A percentile compares a stretch with the other conserved stretches of the same genome.
Conservation (phyloP, 2,797 vertebrate species). For the Crax fasciolata region DNA sequence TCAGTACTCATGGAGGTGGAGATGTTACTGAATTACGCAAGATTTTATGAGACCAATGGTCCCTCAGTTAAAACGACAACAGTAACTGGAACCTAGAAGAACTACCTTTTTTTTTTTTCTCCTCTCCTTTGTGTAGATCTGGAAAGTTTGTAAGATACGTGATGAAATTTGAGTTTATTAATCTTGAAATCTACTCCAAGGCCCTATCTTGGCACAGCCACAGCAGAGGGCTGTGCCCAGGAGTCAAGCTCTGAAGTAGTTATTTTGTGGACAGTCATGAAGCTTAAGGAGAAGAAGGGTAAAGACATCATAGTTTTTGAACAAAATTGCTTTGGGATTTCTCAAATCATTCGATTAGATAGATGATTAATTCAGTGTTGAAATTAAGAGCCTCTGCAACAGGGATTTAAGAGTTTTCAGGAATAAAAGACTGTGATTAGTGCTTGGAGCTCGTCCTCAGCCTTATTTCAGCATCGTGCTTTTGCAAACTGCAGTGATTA, state of each 20-base stretch:
- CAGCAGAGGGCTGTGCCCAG: background rate
- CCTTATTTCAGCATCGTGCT: background rate
- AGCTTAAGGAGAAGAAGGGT: background rate
- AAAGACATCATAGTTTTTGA: conserved; percentile 19
- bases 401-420: conserved; percentile 28
- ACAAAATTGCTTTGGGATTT: conserved; percentile 49
- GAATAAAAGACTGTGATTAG: background rate
- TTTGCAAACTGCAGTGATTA: background rate
- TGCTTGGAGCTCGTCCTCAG: background rate
- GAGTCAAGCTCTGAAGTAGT: background rate
- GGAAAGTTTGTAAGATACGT: background rate
- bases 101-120: background rate
- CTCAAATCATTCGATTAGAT: conserved; percentile 31
- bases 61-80: background rate
- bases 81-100: background rate
- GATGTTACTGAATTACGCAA: background rate
- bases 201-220: background rate
- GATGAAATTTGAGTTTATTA: background rate
- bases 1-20: background rate
- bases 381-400: conserved; percentile 38
- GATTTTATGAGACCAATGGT: background rate
- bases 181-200: background rate
- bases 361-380: conserved; percentile 54
- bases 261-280: background rate
- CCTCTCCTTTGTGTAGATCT: background rate